Evolutionary conservation across 2,797 vertebrate species (phyloP).

Genomic region (Sparidentex hasta): DNA sequence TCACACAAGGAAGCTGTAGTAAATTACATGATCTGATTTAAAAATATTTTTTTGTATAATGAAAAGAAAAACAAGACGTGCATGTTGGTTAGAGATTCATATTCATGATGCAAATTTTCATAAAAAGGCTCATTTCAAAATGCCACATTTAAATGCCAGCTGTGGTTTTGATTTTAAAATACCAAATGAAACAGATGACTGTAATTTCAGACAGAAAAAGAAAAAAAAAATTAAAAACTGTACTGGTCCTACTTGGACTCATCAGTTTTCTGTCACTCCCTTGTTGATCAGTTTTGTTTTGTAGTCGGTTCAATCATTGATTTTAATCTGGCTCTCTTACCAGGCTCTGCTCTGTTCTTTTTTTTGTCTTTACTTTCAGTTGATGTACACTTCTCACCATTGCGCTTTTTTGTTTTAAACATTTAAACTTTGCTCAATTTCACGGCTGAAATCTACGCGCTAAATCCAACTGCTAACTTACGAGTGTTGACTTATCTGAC

Average conservation of each 20-base stretch:
- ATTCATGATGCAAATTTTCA: not conserved
- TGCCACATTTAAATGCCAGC: constrained; percentile 29
- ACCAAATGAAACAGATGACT: constrained; percentile 19
- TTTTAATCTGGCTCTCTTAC: constrained; percentile 6
- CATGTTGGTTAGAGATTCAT: not conserved
- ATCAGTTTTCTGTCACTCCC: not conserved
- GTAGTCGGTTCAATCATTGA: not conserved
- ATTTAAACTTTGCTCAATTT: not conserved
- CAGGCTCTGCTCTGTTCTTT: not conserved
- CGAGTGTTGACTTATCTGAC: not conserved
- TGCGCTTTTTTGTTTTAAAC: not conserved
- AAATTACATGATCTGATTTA: not conserved
- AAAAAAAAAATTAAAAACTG: not conserved
- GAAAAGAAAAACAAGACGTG: not conserved
- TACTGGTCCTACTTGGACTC: constrained; percentile 11
- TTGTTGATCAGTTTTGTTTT: not conserved
- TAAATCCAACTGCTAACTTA: not conserved
- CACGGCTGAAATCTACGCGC: not conserved
- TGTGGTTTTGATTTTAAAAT: constrained; percentile 20
- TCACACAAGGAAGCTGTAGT: not conserved
- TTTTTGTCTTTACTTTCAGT: not conserved
- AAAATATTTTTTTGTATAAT: not conserved
- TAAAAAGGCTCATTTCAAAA: constrained; percentile 31
- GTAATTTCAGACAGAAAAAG: constrained; percentile 11
- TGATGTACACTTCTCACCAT: not conserved